Base-by-base conservation (phyloP, 2,888 invertebrate species). In the Hedya salicella region DNA sequence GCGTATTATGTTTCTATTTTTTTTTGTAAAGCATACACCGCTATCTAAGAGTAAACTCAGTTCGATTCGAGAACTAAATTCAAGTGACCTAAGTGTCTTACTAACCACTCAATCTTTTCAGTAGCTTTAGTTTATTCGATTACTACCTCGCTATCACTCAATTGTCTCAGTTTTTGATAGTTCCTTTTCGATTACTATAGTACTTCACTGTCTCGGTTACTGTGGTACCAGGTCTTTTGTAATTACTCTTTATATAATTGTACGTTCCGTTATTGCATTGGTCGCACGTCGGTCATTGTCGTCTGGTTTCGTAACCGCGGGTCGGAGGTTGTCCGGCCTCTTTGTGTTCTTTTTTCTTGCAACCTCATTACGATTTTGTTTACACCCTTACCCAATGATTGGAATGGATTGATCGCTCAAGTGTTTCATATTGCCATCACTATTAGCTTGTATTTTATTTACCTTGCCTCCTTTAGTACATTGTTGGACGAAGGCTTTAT, bases 271-370 rank as follows among this genome's bases (percentile, higher is more conserved):
- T 77, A 75, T 75, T 71, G 69, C 71, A 72, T 71, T 60, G 67
- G 40, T 25, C 65, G 62, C 54, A 32, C 68, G 68, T 62, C 74
- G 78, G 77, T 76, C 79, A 78, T 78, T 77, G 77, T 78, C 79
- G 77, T 72, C 75, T 73, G 70, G 72, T 78, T 78, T 75, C 75
- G 74, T 76, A 80, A 78, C 73, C 68, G 54, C 76, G 75, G 82
- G 82, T 84, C 80, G 78, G 74, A 80, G 78, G 80, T 79, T 78
- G 78, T 68, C 76, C 67, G 76, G 70, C 74, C 74, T 67, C 71
- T 72, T 63, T 75, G 71, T 69, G 65, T 30, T 73, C 76, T 74
- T 73, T 67, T 68, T 69, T 71, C 70, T 73, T 71, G 72, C 63
- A 60, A 69, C 62, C 72, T 80, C 52, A 39, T 65, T 59, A 57